phyloP scores from a whole-genome alignment of 2,797 vertebrate genomes.

The Scolopax bukidnonensis region DNA sequence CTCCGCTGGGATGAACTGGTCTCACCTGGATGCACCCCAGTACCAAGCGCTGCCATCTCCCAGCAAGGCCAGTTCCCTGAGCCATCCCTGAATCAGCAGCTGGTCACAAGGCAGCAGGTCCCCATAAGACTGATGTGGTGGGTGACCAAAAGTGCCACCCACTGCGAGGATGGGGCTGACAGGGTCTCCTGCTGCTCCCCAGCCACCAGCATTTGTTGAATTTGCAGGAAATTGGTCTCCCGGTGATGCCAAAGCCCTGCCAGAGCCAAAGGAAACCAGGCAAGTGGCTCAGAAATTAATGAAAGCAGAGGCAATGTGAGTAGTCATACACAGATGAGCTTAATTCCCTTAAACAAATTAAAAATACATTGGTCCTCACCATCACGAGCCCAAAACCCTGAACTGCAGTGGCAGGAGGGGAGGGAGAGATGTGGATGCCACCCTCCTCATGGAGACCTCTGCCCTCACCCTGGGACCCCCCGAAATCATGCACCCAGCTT shows the following conservation, averaged over 20 bases:
- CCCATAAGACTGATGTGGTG: not conserved
- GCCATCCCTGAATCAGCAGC: not conserved
- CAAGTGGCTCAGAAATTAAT: slow-evolving; percentile 1
- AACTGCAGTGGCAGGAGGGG: not conserved
- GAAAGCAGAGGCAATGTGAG: not conserved
- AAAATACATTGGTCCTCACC: slow-evolving; percentile 3
- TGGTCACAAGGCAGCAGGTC: not conserved
- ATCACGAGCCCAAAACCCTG: rapidly evolving
- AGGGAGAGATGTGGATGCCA: not conserved
- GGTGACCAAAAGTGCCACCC: not conserved
- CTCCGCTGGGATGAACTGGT: rapidly evolving
- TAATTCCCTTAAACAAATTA: slow-evolving; percentile 43
- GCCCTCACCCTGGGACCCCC: not conserved
- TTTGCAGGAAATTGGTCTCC: not conserved
- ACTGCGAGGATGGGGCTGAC: rapidly evolving
- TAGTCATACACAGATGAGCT: not conserved
- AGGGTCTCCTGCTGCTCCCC: not conserved
- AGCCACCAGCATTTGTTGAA: not conserved
- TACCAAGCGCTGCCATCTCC: not conserved
- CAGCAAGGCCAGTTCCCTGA: rapidly evolving
- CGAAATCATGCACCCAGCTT: not conserved
- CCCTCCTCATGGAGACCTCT: rapidly evolving
- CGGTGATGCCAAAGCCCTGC: not conserved
- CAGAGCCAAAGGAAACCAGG: slow-evolving; percentile 17
- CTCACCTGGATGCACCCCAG: rapidly evolving